Percentiles rank a stretch among this genome's conserved stretches.
phyloP scores from a whole-genome alignment of 2,797 vertebrate species.

The Phataginus tetradactyla region DNA sequence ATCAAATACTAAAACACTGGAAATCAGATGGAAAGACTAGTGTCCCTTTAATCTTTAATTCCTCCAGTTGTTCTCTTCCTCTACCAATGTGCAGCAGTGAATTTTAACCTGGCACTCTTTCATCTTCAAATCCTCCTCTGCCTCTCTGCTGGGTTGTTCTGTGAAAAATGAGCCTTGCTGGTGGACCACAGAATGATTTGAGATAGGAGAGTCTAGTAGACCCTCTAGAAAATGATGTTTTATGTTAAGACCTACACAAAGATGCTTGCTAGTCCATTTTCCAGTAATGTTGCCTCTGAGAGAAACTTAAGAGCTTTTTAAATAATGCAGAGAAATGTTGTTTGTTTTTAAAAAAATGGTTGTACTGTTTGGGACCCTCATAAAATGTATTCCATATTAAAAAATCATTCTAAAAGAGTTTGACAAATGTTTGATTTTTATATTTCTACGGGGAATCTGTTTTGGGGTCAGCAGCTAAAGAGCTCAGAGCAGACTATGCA shows the following conservation, averaged over 20 bases:
- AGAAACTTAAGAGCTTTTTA: not conserved
- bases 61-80: not conserved
- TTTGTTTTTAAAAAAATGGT: not conserved
- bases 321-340: not conserved
- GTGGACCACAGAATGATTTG: not conserved
- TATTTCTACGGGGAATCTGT: not conserved
- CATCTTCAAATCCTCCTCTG: not conserved
- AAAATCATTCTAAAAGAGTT: not conserved
- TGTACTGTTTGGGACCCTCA: not conserved
- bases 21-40: not conserved
- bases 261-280: not conserved
- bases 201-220: not conserved
- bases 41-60: not conserved
- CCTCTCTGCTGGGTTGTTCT: not conserved
- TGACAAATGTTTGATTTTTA: not conserved
- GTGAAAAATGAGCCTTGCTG: not conserved
- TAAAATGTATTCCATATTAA: not conserved
- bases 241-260: not conserved
- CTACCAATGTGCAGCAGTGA: not conserved
- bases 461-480: not conserved
- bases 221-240: not conserved
- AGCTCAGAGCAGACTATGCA: not conserved
- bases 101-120: not conserved
- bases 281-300: not conserved
- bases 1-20: not conserved